Conservation (phyloP, 1,140 invertebrate species). For the Harlomillsia oculata region DNA sequence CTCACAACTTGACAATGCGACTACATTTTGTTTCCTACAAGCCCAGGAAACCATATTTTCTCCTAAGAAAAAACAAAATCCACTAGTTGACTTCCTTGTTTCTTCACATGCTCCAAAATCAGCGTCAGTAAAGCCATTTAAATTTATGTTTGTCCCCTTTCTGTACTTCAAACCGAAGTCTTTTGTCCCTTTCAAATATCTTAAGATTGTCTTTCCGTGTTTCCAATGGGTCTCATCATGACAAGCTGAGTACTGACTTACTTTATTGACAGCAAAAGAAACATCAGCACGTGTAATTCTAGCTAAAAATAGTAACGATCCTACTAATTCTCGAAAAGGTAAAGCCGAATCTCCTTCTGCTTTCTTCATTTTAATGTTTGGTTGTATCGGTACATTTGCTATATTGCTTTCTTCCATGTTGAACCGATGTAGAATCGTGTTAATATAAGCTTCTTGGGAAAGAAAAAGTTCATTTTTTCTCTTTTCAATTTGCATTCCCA, state of each 20-base stretch:
- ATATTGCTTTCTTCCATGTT: slow-evolving; percentile 36
- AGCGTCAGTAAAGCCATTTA: slow-evolving; percentile 34
- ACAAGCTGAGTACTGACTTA: slow-evolving; percentile 5
- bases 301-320: slow-evolving; percentile 15
- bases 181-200: background rate
- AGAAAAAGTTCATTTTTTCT: slow-evolving; percentile 8
- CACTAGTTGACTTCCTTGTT: slow-evolving; percentile 35
- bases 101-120: slow-evolving; percentile 35
- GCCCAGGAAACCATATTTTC: slow-evolving; percentile 3
- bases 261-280: slow-evolving; percentile 40
- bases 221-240: slow-evolving; percentile 1
- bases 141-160: background rate
- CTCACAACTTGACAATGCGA: slow-evolving; percentile 37
- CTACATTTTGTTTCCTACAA: background rate
- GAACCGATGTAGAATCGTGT: slow-evolving; percentile 37
- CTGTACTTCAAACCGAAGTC: background rate
- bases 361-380: slow-evolving; percentile 8
- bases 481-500: slow-evolving; percentile 37
- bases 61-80: slow-evolving; percentile 35
- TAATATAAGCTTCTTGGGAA: slow-evolving; percentile 36
- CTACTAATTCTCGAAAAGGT: slow-evolving; percentile 37
- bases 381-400: slow-evolving; percentile 32
- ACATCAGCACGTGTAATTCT: slow-evolving; percentile 27
- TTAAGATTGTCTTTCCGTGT: slow-evolving; percentile 2
- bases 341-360: background rate